Evolutionary conservation across 2,113 vertebrate genomes (phyloP).

Genomic region (Charadrius vociferus): DNA sequence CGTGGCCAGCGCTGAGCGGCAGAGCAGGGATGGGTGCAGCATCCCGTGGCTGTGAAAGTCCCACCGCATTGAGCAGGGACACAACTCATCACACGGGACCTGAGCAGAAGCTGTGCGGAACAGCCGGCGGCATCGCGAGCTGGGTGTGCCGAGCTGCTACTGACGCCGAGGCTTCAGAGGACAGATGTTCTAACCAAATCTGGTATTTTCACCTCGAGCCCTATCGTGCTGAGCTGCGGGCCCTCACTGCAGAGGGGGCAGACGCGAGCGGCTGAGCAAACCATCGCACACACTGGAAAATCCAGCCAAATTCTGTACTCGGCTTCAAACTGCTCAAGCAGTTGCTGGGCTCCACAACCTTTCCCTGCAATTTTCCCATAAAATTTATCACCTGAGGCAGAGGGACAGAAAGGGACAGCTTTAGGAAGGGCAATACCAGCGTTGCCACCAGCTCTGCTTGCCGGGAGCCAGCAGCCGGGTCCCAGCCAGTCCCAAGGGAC

Average conservation of each 20-base stretch:
- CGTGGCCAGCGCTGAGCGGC: fast-evolving
- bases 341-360: neutral
- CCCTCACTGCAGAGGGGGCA: neutral
- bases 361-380: neutral
- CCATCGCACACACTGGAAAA: neutral
- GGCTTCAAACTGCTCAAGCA: neutral
- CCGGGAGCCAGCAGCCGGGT: neutral
- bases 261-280: fast-evolving
- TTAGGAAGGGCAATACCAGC: neutral
- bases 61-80: neutral
- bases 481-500: fast-evolving
- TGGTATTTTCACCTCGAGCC: neutral
- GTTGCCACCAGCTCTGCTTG: neutral
- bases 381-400: neutral
- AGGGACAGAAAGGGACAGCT: neutral
- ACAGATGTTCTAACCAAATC: neutral
- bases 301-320: neutral
- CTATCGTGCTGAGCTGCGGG: fast-evolving
- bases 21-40: neutral
- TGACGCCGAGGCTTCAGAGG: fast-evolving
- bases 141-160: neutral
- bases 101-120: neutral
- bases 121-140: fast-evolving
- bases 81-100: neutral
- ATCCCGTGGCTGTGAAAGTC: neutral